A percentile compares a stretch with the other conserved stretches of the same genome.
phyloP scores from a whole-genome alignment of 2,888 invertebrate species.

The Coelogynopora nodosa region DNA sequence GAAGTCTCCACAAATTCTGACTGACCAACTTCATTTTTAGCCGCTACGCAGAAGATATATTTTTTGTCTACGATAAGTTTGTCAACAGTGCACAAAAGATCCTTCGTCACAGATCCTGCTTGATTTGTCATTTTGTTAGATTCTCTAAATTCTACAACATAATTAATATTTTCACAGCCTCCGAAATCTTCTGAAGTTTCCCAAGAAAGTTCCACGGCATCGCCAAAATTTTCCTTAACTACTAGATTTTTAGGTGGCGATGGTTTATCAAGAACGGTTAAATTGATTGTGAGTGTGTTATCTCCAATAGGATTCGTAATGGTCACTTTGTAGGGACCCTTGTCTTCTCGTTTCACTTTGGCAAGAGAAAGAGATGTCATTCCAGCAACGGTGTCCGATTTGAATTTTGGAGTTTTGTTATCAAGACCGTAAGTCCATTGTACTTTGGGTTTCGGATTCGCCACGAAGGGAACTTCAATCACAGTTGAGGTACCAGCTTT shows the following conservation, averaged over 20 bases:
- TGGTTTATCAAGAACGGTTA: background rate
- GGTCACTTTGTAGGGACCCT: constrained; percentile 46
- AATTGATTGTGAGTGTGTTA: background rate
- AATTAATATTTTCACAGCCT: background rate
- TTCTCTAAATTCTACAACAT: background rate
- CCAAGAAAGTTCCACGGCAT: background rate
- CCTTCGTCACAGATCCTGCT: background rate
- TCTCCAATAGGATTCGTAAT: constrained; percentile 39
- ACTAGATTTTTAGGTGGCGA: background rate
- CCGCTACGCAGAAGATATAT: constrained; percentile 39
- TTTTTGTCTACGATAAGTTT: constrained; percentile 35
- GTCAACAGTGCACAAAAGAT: background rate
- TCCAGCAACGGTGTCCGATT: constrained; percentile 49
- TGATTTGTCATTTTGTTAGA: background rate
- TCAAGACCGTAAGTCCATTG: constrained; percentile 48
- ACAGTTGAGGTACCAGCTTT: constrained; percentile 49
- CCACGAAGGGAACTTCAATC: constrained; percentile 51
- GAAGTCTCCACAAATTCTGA: constrained; percentile 43
- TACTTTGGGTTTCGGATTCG: constrained; percentile 50
- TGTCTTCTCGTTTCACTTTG: constrained; percentile 48
- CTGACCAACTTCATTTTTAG: constrained; percentile 42
- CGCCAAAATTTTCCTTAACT: background rate
- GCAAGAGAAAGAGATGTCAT: constrained; percentile 50
- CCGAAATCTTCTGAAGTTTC: background rate
- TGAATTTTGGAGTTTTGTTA: constrained; percentile 1